A percentile compares a stretch with the other conserved stretches of the same genome.
Evolutionary conservation across 1,140 invertebrate genomes (phyloP).

Genomic region (Copidosoma floridanum): DNA sequence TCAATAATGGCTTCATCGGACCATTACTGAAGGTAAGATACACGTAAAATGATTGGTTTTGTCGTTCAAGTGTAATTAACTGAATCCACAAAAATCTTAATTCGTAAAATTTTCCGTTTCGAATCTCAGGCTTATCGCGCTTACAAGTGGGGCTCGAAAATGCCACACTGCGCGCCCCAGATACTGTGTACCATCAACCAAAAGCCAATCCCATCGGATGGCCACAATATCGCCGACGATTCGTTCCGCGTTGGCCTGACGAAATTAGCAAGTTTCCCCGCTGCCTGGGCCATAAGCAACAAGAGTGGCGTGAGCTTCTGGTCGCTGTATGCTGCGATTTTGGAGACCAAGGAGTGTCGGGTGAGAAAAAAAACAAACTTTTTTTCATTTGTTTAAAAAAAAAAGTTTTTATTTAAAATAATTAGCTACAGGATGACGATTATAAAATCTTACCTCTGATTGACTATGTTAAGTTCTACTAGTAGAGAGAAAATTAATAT

Average conservation of each 20-base stretch:
- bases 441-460: no score
- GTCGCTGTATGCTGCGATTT: conserved; percentile 65
- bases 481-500: no score
- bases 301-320: conserved; percentile 63
- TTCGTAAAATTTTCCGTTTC: no score
- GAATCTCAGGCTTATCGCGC: conserved; percentile 64
- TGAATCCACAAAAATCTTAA: no score
- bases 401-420: neutral
- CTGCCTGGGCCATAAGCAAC: conserved; percentile 68
- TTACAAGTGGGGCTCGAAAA: conserved; percentile 68
- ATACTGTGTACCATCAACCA: conserved; percentile 74
- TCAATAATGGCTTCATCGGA: conserved; percentile 77
- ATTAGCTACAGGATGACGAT: no score
- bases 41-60: no score
- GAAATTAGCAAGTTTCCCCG: conserved; percentile 70
- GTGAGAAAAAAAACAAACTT: conserved; percentile 54
- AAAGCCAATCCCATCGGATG: conserved; percentile 47
- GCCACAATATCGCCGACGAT: conserved; percentile 17
- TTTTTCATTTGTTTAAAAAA: conserved; percentile 1
- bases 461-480: no score
- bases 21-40: conserved; percentile 67
- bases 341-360: conserved; percentile 61
- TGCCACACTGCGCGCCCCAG: conserved; percentile 72
- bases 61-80: neutral
- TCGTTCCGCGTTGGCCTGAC: conserved; percentile 60